Evolutionary conservation across 2,113 vertebrate species (phyloP).

Genomic region (Scartelaos histophorus): DNA sequence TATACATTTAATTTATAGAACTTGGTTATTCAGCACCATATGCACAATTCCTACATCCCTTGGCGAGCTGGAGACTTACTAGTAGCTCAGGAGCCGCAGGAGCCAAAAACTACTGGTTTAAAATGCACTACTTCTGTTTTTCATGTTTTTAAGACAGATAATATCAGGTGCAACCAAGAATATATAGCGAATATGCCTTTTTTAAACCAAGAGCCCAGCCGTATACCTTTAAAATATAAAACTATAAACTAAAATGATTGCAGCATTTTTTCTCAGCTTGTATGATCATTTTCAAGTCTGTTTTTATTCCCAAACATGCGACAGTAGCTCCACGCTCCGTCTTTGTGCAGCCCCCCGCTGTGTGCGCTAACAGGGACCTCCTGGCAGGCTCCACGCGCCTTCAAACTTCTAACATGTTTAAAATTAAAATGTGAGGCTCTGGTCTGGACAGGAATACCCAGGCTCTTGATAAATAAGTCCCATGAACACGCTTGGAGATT

Average conservation of each 20-base stretch:
- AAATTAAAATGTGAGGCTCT: slow-evolving; percentile 8
- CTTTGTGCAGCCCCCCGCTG: background rate
- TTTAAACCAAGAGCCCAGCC: background rate
- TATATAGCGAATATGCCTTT: background rate
- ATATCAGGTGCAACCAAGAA: background rate
- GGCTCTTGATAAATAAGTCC: slow-evolving; percentile 6
- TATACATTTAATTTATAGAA: too few species aligned
- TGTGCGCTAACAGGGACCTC: slow-evolving; percentile 4
- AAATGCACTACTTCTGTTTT: too few species aligned
- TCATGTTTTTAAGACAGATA: too few species aligned
- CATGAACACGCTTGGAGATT: slow-evolving; percentile 16
- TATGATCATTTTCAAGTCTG: background rate
- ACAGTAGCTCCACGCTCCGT: background rate
- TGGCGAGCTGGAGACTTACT: too few species aligned
- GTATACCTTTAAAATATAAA: too few species aligned
- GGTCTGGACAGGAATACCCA: slow-evolving; percentile 25
- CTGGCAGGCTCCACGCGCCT: background rate
- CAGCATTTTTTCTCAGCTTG: background rate
- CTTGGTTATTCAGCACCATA: too few species aligned
- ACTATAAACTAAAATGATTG: background rate
- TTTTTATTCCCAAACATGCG: background rate
- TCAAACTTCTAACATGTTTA: slow-evolving; percentile 5
- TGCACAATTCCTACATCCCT: too few species aligned
- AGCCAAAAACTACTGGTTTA: too few species aligned
- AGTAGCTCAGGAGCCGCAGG: too few species aligned